Evolutionary conservation across 1,140 invertebrate genomes (phyloP).

Genomic region (Tetranychus cinnabarinus): DNA sequence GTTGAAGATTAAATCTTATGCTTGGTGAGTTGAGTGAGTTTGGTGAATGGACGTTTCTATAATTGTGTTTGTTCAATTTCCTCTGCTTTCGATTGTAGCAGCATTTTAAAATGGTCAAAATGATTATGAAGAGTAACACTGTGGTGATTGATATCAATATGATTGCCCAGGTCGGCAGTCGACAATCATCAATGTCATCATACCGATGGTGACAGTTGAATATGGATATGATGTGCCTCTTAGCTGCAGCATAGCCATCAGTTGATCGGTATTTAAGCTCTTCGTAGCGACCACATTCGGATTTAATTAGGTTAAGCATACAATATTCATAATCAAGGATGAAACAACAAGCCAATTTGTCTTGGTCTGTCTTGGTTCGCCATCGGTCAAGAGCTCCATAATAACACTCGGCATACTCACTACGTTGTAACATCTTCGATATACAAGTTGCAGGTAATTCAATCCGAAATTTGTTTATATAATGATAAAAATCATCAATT

Average conservation of each 20-base stretch:
- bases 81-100: not conserved
- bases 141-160: not conserved
- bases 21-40: no score
- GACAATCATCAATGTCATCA: not conserved
- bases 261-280: not conserved
- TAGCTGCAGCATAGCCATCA: not conserved
- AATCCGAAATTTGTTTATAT: not conserved
- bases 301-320: not conserved
- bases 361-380: not conserved
- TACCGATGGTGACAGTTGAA: not conserved
- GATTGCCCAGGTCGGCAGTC: not conserved
- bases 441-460: not conserved
- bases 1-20: no score
- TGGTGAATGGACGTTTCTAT: no score
- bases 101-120: not conserved
- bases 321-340: not conserved
- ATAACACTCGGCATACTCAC: not conserved
- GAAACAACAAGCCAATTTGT: not conserved
- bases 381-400: not conserved
- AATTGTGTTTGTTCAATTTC: not conserved
- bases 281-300: not conserved
- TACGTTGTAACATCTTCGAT: not conserved
- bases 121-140: not conserved
- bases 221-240: not conserved
- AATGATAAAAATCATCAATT: not conserved